phyloP scores from a whole-genome alignment of 1,140 invertebrate species.

The Macrostomum lignano region DNA sequence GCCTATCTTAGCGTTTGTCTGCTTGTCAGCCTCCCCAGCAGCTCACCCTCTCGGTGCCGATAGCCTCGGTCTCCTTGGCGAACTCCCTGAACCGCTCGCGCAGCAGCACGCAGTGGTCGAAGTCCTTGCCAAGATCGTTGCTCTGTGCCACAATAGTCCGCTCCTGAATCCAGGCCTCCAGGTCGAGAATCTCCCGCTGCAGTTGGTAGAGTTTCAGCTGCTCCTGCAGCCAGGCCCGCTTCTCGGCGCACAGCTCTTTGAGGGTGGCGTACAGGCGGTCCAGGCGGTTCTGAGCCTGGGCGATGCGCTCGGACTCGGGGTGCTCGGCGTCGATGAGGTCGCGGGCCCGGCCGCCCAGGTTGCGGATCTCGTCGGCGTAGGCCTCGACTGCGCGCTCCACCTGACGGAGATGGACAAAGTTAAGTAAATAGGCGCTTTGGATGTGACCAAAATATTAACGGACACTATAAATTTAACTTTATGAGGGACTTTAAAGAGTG shows the following conservation, averaged over 20 bases:
- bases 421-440: too few species aligned
- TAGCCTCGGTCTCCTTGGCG: slow-evolving; percentile 70
- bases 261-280: slow-evolving; percentile 92
- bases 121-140: slow-evolving; percentile 90
- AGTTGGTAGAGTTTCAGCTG: slow-evolving; percentile 76
- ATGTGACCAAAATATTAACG: too few species aligned
- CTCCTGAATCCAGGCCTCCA: slow-evolving; percentile 96
- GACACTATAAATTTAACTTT: too few species aligned
- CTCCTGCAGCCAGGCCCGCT: slow-evolving; percentile 73
- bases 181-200: slow-evolving; percentile 80
- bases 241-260: slow-evolving; percentile 74
- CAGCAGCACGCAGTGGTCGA: slow-evolving; percentile 61
- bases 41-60: slow-evolving; percentile 70
- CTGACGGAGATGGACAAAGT: too few species aligned
- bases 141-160: slow-evolving; percentile 78
- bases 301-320: slow-evolving; percentile 49
- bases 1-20: too few species aligned
- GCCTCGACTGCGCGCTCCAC: slow-evolving; percentile 81
- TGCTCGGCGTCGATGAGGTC: slow-evolving; percentile 60
- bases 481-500: too few species aligned
- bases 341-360: slow-evolving; percentile 67
- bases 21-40: too few species aligned
- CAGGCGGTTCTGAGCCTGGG: slow-evolving; percentile 83
- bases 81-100: slow-evolving; percentile 83
- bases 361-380: slow-evolving; percentile 77